phyloP scores from a whole-genome alignment of 2,888 invertebrate genomes.

The Platycheirus rosarum region DNA sequence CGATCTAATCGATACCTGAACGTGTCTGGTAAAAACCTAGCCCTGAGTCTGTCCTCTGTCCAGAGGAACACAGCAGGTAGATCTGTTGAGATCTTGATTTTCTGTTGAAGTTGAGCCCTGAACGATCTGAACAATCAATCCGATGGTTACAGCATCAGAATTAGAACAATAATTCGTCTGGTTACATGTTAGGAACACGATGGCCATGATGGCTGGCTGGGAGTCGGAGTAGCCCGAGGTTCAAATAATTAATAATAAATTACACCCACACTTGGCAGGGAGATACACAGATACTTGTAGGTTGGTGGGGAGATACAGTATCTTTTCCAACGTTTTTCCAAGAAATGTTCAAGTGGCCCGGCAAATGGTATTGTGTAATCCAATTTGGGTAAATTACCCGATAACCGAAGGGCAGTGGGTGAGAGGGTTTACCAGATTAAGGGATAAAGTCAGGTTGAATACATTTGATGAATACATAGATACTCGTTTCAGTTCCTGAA shows the following conservation, averaged over 20 bases:
- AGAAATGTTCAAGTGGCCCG: slow-evolving; percentile 59
- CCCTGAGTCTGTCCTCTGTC: slow-evolving; percentile 19
- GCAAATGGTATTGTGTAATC: slow-evolving; percentile 67
- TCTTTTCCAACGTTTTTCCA: slow-evolving; percentile 52
- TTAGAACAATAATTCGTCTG: slow-evolving; percentile 64
- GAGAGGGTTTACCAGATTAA: no score
- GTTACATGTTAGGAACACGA: slow-evolving; percentile 37
- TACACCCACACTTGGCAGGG: slow-evolving; percentile 72
- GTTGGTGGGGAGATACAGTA: slow-evolving; percentile 41
- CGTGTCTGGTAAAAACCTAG: slow-evolving; percentile 62
- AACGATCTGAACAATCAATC: slow-evolving; percentile 17
- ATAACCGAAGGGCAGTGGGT: slow-evolving; percentile 51
- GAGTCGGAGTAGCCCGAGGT: slow-evolving; percentile 55
- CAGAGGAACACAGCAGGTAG: slow-evolving; percentile 59
- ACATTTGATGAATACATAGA: neutral
- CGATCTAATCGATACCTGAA: slow-evolving; percentile 74
- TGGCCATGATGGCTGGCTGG: neutral
- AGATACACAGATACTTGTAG: slow-evolving; percentile 4
- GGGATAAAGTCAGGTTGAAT: neutral
- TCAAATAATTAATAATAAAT: slow-evolving; percentile 73
- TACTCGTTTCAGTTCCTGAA: no score
- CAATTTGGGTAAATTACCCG: slow-evolving; percentile 73
- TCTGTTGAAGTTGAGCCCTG: slow-evolving; percentile 49
- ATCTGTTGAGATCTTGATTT: slow-evolving; percentile 68
- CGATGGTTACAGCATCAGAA: slow-evolving; percentile 66